Percentiles rank a stretch among this genome's conserved stretches.
Conservation (phyloP, 1,140 invertebrate genomes). For the Probaryconus sp. region DNA sequence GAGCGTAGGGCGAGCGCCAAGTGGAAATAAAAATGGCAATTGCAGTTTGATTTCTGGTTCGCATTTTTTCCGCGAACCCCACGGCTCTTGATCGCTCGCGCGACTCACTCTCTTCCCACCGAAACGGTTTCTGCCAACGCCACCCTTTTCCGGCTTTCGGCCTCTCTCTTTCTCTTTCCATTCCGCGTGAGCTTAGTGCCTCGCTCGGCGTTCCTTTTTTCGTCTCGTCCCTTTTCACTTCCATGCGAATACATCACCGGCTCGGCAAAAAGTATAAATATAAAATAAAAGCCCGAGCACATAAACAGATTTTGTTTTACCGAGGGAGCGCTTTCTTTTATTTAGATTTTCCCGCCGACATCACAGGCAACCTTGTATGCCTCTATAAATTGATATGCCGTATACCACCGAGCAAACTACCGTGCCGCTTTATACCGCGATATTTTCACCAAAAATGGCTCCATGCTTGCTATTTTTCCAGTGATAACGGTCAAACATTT, state of each 20-base stretch:
- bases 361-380: slow-evolving; percentile 14
- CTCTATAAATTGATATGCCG: slow-evolving; percentile 71
- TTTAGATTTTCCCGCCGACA: slow-evolving; percentile 69
- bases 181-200: slow-evolving; percentile 8
- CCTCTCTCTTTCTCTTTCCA: slow-evolving; percentile 18
- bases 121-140: slow-evolving; percentile 53
- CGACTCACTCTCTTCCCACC: slow-evolving; percentile 30
- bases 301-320: slow-evolving; percentile 66
- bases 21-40: slow-evolving; percentile 76
- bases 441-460: slow-evolving; percentile 40
- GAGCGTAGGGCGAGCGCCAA: slow-evolving; percentile 33
- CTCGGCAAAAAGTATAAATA: slow-evolving; percentile 69
- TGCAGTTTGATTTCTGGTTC: slow-evolving; percentile 72
- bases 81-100: slow-evolving; percentile 54
- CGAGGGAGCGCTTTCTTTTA: slow-evolving; percentile 65
- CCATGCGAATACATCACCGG: slow-evolving; percentile 68
- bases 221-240: slow-evolving; percentile 48
- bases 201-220: slow-evolving; percentile 27
- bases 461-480: slow-evolving; percentile 28
- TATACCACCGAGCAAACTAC: slow-evolving; percentile 51
- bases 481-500: slow-evolving; percentile 15
- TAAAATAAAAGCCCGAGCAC: slow-evolving; percentile 70
- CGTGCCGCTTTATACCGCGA: slow-evolving; percentile 46
- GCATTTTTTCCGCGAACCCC: slow-evolving; percentile 53
- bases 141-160: slow-evolving; percentile 44